phyloP scores from a whole-genome alignment of 92 coral and sea anemone species.

The Desmophyllum pertusum region DNA sequence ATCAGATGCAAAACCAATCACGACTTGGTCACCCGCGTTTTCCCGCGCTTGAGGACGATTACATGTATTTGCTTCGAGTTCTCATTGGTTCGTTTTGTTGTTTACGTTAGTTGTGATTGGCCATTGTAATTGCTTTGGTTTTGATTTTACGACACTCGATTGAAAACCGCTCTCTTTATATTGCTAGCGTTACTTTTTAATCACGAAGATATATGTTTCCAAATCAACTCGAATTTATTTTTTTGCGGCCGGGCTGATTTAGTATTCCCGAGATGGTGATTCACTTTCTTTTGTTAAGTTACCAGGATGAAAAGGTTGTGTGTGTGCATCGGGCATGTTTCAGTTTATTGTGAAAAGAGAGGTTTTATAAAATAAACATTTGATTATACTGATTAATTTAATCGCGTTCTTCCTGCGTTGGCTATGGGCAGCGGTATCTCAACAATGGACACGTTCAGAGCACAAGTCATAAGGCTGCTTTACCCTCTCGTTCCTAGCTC shows the following conservation, averaged over 20 bases:
- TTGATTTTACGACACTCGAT: too few relatives aligned
- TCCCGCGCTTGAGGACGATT: too few relatives aligned
- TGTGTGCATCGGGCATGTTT: background rate
- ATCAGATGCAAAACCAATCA: too few relatives aligned
- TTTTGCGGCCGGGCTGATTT: background rate
- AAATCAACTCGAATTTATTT: background rate
- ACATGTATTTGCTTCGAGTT: too few relatives aligned
- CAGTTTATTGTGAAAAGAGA: background rate
- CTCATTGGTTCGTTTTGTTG: too few relatives aligned
- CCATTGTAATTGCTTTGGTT: too few relatives aligned
- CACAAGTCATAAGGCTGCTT: too few relatives aligned
- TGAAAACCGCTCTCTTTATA: too few relatives aligned
- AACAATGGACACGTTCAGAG: background rate
- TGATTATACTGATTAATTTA: background rate
- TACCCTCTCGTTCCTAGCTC: too few relatives aligned
- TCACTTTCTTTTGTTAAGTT: background rate
- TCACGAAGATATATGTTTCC: background rate
- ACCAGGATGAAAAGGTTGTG: background rate
- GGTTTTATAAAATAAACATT: constrained; percentile 13
- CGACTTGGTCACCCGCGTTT: too few relatives aligned
- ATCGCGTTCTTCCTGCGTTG: background rate
- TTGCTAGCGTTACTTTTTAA: background rate
- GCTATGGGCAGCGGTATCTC: background rate
- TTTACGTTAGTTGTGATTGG: too few relatives aligned
- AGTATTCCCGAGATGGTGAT: background rate